These are phyloP conservation scores for Lysandra bellargus DNA, from an alignment of 2,888 invertebrate species.

Conservation along the genomic window DNA sequence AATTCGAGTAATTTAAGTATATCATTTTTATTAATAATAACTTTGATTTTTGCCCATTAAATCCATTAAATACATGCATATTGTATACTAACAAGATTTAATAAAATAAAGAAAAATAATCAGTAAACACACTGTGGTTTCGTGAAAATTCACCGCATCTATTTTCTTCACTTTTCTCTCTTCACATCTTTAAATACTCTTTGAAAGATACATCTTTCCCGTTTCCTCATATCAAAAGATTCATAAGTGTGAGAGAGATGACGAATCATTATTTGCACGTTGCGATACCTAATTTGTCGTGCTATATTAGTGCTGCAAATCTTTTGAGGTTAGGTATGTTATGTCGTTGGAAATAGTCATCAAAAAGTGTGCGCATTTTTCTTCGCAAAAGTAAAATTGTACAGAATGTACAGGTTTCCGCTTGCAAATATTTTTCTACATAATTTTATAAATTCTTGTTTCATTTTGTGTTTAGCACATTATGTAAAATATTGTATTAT, in stretches of 20 bases:
- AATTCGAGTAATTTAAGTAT: background rate
- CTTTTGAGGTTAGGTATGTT: background rate
- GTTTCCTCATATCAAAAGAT: background rate
- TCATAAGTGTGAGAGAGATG: background rate
- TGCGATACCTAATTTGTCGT: slow-evolving; percentile 1
- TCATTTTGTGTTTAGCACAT: background rate
- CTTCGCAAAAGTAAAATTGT: background rate
- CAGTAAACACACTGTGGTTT: background rate
- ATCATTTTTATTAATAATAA: background rate
- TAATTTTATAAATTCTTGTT: background rate
- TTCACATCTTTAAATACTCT: background rate
- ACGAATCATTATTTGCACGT: background rate
- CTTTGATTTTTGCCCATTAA: background rate
- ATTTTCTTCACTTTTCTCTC: background rate
- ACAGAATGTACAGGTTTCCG: background rate
- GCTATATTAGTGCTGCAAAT: background rate
- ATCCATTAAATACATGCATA: background rate
- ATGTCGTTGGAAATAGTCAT: background rate
- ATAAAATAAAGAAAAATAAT: background rate
- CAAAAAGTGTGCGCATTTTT: background rate
- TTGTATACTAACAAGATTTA: background rate
- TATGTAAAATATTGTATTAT: background rate
- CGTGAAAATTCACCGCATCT: background rate
- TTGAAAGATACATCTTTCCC: background rate
- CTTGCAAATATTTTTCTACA: background rate